Percentiles rank a stretch among this genome's conserved stretches.
Conservation (phyloP, 30 jellyfish, hydroid and myxozoan genomes). For the Hydractinia symbiolongicarpus region DNA sequence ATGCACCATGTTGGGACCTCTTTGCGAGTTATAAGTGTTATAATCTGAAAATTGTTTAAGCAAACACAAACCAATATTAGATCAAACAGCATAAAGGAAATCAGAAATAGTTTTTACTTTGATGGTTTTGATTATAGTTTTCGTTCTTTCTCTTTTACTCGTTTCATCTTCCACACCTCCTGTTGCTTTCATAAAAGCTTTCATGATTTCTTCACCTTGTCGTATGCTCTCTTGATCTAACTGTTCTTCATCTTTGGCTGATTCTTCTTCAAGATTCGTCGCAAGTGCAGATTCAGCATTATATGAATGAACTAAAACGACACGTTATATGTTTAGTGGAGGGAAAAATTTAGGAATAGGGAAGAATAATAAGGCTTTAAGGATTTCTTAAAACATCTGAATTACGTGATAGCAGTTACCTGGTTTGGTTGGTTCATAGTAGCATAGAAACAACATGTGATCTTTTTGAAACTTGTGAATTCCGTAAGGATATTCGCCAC, state of each 20-base stretch:
- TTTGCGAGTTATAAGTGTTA: too few species aligned
- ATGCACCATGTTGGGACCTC: too few species aligned
- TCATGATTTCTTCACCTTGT: conserved; percentile 82
- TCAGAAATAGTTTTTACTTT: conserved; percentile 28
- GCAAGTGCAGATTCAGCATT: conserved; percentile 22
- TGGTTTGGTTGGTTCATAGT: conserved; percentile 46
- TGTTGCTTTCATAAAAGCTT: conserved; percentile 68
- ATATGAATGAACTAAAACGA: conserved; percentile 17
- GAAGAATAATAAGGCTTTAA: background rate
- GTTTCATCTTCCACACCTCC: conserved; percentile 85
- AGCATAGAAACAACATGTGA: conserved; percentile 82
- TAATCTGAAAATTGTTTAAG: too few species aligned
- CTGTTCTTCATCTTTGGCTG: conserved; percentile 36
- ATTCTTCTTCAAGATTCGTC: conserved; percentile 35
- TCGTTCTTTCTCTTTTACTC: conserved; percentile 67
- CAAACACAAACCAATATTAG: too few species aligned
- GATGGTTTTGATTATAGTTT: conserved; percentile 78
- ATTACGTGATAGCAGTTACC: conserved; percentile 32
- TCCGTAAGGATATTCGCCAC: conserved; percentile 85
- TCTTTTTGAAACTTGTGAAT: conserved; percentile 83
- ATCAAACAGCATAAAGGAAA: background rate
- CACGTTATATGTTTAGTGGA: background rate
- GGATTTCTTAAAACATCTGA: background rate
- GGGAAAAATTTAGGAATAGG: background rate
- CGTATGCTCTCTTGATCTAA: conserved; percentile 66